Evolutionary conservation across 2,888 invertebrate species (phyloP), one percentile per base, ranked within the genome.

Genomic region (Luperina testacea): DNA sequence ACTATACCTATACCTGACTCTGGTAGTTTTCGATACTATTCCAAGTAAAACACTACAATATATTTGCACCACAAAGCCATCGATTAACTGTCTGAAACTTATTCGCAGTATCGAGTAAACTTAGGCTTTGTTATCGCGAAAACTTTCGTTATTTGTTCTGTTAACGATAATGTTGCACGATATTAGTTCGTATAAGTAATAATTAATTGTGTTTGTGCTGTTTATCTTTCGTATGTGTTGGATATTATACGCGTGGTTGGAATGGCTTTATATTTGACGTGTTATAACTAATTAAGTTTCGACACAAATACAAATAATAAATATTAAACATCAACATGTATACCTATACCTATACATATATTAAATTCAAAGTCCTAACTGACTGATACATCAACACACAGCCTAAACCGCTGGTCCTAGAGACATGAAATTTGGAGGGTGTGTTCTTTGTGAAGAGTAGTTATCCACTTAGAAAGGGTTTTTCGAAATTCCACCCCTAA

Each of bases 141-240:
- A 93, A 94, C 90, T 94, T 93, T 75, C 82, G 90, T 91, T 94
- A 93, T 95, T 94, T 94, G 93, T 95, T 94, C 89, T 86, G 90
- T 90, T 90, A 86, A 81, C 92, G 92, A 92, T 94, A 93, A 91
- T 90, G 85, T 71, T 82, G 85, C 75, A 80, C 87, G 89, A 92
- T 94, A 93, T 93, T 92, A 92, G 93, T 91, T 93, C 82, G 87
- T 87, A 82, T 91, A 92, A 93, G 91, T 91, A 92, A 94, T 92
- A 94, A 94, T 94, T 94, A 94, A 95, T 94, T 88, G 92, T 90
- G 79, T 86, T 85, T 88, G 89, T 92, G 92, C 91, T 93, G 90
- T 89, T 86, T 87, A 80, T 86, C 83, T 85, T 89, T 75, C 48
- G 67, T 78, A 13, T 27, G 20, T 69, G 68, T 81, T 84, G 0